Base-by-base conservation (phyloP, 1,140 invertebrate genomes). In the Elymnias hypermnestra region DNA sequence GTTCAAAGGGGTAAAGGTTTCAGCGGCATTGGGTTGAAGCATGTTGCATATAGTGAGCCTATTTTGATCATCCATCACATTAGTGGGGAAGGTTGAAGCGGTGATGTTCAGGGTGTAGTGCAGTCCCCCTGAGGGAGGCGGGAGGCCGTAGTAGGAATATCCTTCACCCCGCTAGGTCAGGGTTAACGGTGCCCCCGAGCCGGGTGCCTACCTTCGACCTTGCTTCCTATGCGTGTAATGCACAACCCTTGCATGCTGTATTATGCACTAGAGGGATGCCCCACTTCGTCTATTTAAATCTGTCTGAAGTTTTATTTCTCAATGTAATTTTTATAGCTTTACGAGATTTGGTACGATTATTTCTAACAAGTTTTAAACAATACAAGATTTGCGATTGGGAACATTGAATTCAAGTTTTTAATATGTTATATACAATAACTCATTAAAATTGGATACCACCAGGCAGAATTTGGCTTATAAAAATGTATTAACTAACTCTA, bases 81-180 rank as follows among this genome's bases (percentile, higher is more conserved):
- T 63, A 60, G 62, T 57, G 59, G 70, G 67, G 68, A 70, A 72
- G 63, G 59, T 40, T 67, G 57, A 59, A 74, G 66, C 78, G 72
- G 69, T 70, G 77, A 63, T 72, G 67, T 53, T 73, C 63, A 65
- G 63, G 60, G 62, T 29, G 66, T 66, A 61, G 55, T 64, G 44
- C 45, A 59, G n/a, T n/a, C 51, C 46, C 57, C 60, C 52, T 58
- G 53, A 46, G 55, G 53, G 63, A 65, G 61, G 65, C 55, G 71
- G 72, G 72, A 64, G 73, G 64, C 61, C n/a, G n/a, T n/a, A n/a
- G n/a, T n/a, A n/a, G n/a, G 65, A 81, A 83, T 75, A 83, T 81
- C 79, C 76, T 83, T 81, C 79, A 79, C 77, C 79, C 68, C 66
- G 64, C 73, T 82, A 78, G 81, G 81, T 84, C 81, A 84, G 77